Conservation (phyloP, 2,113 vertebrate genomes). For the Numida meleagris region DNA sequence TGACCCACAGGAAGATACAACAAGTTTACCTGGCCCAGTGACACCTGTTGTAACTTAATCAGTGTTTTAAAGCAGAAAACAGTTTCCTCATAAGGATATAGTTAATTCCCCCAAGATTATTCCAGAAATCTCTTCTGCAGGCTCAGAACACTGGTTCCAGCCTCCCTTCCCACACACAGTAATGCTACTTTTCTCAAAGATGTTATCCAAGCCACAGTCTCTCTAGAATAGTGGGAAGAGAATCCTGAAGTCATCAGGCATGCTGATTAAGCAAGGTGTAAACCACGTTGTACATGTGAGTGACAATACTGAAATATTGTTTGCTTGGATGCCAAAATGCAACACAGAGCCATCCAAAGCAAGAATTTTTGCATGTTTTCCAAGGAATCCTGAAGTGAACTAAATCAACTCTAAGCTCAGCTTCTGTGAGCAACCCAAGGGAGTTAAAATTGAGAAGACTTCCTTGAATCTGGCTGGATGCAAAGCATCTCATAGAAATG, state of each 20-base stretch:
- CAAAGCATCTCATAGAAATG: too few relatives aligned
- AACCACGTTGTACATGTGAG: fast-evolving
- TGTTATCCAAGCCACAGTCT: not conserved
- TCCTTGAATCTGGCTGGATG: not conserved
- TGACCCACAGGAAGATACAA: not conserved
- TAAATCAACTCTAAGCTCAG: not conserved
- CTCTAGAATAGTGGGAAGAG: not conserved
- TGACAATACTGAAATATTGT: not conserved
- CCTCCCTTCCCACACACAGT: not conserved
- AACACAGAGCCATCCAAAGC: not conserved
- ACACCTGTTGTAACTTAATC: not conserved
- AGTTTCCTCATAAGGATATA: not conserved
- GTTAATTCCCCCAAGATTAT: fast-evolving
- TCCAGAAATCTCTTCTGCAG: not conserved
- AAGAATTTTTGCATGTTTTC: not conserved
- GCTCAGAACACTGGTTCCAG: not conserved
- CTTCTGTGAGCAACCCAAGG: not conserved
- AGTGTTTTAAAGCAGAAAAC: not conserved
- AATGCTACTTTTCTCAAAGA: not conserved
- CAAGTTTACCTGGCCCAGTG: not conserved
- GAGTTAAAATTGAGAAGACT: not conserved
- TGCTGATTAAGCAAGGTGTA: not conserved
- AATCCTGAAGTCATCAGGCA: not conserved
- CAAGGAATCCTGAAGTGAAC: not conserved
- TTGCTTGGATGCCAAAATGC: not conserved